Percentiles rank a stretch among this genome's conserved stretches.
Evolutionary conservation across 2,888 invertebrate species (phyloP).

Genomic region (Drosophila gaucha): DNA sequence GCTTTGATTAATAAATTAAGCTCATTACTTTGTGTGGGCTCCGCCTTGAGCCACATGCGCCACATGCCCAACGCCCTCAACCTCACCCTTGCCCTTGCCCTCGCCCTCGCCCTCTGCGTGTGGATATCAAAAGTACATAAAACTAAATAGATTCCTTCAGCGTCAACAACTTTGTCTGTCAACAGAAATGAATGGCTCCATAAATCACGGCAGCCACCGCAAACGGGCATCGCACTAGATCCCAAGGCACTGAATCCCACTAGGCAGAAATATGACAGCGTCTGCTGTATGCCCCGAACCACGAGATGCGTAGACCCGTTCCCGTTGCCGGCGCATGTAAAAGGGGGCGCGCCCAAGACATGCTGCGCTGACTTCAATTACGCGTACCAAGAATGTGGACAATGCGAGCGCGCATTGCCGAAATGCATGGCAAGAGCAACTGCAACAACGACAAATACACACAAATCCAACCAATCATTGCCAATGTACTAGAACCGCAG

Average conservation of each 20-base stretch:
- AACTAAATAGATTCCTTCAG: slow-evolving; percentile 77
- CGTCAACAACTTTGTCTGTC: slow-evolving; percentile 83
- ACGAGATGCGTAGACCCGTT: slow-evolving; percentile 30
- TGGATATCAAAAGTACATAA: slow-evolving; percentile 72
- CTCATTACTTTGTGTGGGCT: slow-evolving; percentile 54
- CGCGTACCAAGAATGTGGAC: slow-evolving; percentile 75
- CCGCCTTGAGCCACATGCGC: slow-evolving; percentile 14
- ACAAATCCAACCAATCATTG: slow-evolving; percentile 79
- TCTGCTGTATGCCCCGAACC: slow-evolving; percentile 30
- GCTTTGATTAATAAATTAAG: slow-evolving; percentile 64
- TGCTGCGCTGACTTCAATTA: slow-evolving; percentile 82
- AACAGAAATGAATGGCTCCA: slow-evolving; percentile 84
- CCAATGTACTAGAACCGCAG: slow-evolving; percentile 79
- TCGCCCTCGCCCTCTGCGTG: background rate
- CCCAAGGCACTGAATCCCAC: slow-evolving; percentile 19
- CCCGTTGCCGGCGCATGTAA: slow-evolving; percentile 55
- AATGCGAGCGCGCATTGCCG: slow-evolving; percentile 60
- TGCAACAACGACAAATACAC: slow-evolving; percentile 17
- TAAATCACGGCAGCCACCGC: slow-evolving; percentile 81
- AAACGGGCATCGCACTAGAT: slow-evolving; percentile 36
- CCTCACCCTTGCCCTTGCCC: slow-evolving; percentile 13
- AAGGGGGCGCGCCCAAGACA: slow-evolving; percentile 69
- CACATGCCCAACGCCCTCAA: slow-evolving; percentile 2
- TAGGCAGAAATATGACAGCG: slow-evolving; percentile 67
- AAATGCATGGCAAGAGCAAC: slow-evolving; percentile 38